Evolutionary conservation across 1,140 invertebrate species (phyloP).

Genomic region (Anoplolepis gracilipes): DNA sequence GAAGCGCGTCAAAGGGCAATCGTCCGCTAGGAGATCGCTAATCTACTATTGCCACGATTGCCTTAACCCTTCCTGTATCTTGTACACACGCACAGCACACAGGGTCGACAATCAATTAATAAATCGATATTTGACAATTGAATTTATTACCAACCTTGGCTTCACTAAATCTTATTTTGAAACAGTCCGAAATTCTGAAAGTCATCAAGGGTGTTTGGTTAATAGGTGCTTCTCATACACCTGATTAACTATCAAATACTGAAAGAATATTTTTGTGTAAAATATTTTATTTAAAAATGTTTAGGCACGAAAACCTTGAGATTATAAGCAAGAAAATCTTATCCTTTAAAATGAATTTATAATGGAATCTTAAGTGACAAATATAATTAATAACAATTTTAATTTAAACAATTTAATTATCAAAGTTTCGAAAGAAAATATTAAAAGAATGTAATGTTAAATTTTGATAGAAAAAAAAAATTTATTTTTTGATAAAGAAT

Average conservation of each 20-base stretch:
- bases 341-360: no score
- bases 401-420: no score
- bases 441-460: background rate
- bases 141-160: background rate
- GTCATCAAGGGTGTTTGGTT: no score
- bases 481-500: background rate
- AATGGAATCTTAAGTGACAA: no score
- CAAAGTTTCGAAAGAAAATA: background rate
- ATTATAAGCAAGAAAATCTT: no score
- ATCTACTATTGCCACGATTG: background rate
- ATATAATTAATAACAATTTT: no score
- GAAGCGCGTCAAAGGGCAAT: constrained; percentile 41
- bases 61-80: background rate
- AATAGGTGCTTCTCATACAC: no score
- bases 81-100: background rate
- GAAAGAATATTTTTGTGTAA: no score
- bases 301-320: no score
- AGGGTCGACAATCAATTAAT: background rate
- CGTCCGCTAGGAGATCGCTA: constrained; percentile 14
- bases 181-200: background rate
- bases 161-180: background rate
- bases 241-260: no score
- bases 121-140: background rate
- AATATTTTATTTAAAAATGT: no score
- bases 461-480: background rate